Conservation (phyloP, 2,113 vertebrate species). For the Oxyruncus cristatus region DNA sequence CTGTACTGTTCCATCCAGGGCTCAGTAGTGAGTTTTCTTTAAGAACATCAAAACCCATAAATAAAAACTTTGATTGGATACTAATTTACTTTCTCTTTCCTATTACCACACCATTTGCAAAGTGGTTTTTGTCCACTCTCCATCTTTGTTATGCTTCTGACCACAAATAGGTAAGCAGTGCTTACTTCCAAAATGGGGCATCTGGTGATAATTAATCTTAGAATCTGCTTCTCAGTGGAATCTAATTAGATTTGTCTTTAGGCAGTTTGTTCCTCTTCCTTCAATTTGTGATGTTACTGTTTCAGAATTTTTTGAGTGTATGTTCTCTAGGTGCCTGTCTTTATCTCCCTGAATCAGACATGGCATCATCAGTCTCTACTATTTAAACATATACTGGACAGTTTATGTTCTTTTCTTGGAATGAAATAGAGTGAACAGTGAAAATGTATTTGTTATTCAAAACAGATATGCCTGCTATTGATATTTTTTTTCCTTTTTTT, state of each 20-base stretch:
- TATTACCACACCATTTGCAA: background rate
- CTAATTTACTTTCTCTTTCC: background rate
- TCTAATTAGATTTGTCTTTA: background rate
- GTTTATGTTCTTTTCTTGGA: background rate
- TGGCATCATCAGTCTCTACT: background rate
- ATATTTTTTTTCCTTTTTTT: background rate
- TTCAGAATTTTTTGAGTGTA: background rate
- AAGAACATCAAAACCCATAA: background rate
- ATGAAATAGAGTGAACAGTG: background rate
- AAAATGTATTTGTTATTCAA: background rate
- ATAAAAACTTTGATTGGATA: background rate
- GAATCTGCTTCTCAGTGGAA: background rate
- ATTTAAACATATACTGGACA: background rate
- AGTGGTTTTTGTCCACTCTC: background rate
- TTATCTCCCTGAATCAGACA: background rate
- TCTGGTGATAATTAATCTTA: slow-evolving; percentile 13
- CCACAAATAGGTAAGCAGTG: background rate
- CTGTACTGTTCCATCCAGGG: background rate
- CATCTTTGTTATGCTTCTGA: background rate
- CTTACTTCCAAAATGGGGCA: background rate
- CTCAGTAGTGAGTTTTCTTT: background rate
- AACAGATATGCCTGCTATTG: background rate
- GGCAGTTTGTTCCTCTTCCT: background rate
- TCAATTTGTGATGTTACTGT: background rate
- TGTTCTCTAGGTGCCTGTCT: background rate